Conservation (phyloP, 2,113 vertebrate species). For the Brachypodius melanocephalos region DNA sequence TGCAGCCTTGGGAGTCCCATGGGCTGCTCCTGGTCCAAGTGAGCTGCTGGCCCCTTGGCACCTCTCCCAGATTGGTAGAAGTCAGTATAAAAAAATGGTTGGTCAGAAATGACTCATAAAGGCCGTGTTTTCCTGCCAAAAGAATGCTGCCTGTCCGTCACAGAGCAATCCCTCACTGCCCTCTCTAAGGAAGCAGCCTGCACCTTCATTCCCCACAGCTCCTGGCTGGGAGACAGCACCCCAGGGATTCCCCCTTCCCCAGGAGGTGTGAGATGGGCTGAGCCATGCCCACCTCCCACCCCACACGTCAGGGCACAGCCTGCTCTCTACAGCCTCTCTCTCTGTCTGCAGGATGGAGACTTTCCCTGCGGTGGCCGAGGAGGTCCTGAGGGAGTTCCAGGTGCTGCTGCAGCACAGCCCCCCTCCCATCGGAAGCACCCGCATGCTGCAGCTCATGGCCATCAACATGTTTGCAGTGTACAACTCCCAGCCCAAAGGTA, state of each 20-base stretch:
- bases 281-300: background rate
- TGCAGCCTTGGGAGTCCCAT: conserved; percentile 58
- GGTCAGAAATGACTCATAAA: conserved; percentile 68
- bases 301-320: background rate
- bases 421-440: conserved; percentile 85
- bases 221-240: background rate
- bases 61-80: conserved; percentile 62
- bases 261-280: background rate
- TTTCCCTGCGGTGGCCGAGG: conserved; percentile 84
- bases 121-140: conserved; percentile 62
- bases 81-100: conserved; percentile 69
- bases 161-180: conserved; percentile 22
- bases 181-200: conserved; percentile 11
- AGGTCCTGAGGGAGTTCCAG: conserved; percentile 89
- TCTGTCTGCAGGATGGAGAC: conserved; percentile 90
- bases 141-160: conserved; percentile 54
- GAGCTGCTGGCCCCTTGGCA: conserved; percentile 64
- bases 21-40: conserved; percentile 53
- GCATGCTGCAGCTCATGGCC: conserved; percentile 93
- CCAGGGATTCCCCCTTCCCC: background rate
- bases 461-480: conserved; percentile 99
- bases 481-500: conserved; percentile 89
- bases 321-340: background rate
- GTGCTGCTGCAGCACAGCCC: conserved; percentile 90
- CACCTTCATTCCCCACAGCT: background rate